Evolutionary conservation across 2,888 invertebrate species (phyloP).

Genomic region (Patella depressa): DNA sequence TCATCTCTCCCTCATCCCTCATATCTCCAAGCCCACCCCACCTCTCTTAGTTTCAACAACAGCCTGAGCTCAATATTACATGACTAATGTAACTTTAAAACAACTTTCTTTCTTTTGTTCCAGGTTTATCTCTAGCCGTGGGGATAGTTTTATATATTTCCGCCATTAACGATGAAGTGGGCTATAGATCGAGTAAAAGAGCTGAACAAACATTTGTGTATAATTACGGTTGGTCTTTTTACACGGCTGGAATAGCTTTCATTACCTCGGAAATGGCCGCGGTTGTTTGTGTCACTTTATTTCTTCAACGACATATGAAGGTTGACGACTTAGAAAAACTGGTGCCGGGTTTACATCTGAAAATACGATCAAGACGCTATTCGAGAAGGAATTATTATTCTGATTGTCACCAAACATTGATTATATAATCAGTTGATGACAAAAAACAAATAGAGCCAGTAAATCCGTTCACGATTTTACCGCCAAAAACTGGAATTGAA

Average conservation of each 20-base stretch:
- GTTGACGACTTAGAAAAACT: conserved; percentile 58
- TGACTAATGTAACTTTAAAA: too few relatives aligned
- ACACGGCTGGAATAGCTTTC: conserved; percentile 64
- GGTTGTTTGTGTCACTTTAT: conserved; percentile 63
- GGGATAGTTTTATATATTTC: conserved; percentile 67
- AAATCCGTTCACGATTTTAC: too few relatives aligned
- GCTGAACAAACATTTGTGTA: conserved; percentile 51
- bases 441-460: too few relatives aligned
- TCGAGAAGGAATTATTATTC: background rate
- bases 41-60: too few relatives aligned
- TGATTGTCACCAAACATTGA: background rate
- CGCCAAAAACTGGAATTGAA: background rate
- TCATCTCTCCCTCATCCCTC: too few relatives aligned
- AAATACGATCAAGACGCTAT: background rate
- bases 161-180: conserved; percentile 66
- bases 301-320: conserved; percentile 58
- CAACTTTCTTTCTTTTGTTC: conserved; percentile 20
- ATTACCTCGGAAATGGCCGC: conserved; percentile 61
- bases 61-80: too few relatives aligned
- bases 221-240: conserved; percentile 68
- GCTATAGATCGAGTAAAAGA: conserved; percentile 50
- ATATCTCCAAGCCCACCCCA: too few relatives aligned
- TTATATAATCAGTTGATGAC: background rate
- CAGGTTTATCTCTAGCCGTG: conserved; percentile 62
- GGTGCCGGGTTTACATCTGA: conserved; percentile 50